A percentile compares a stretch with the other conserved stretches of the same genome.
Conservation (phyloP, 2,797 vertebrate species). For the Trichosurus vulpecula region DNA sequence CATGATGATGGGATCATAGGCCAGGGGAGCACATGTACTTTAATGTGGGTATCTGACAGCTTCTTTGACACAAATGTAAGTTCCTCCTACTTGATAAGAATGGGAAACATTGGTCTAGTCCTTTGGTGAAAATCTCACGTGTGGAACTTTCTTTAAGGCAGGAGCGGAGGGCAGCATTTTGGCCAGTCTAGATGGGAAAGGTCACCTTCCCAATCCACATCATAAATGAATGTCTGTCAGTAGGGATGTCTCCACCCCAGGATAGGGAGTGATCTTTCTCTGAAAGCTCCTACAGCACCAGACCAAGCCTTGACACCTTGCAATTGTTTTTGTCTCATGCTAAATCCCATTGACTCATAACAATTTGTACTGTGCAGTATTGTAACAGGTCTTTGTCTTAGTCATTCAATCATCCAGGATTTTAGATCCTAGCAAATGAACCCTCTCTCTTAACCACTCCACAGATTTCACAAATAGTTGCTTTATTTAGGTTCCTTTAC, state of each 20-base stretch:
- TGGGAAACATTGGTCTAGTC: not conserved
- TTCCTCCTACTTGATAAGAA: not conserved
- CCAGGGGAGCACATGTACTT: not conserved
- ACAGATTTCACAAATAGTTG: slow-evolving; percentile 69
- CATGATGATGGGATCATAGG: not conserved
- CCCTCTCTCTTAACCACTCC: slow-evolving; percentile 72
- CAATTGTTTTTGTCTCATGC: slow-evolving; percentile 56
- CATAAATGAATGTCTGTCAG: not conserved
- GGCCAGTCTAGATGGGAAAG: not conserved
- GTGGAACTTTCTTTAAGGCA: not conserved
- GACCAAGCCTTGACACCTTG: slow-evolving; percentile 64
- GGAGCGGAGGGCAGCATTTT: not conserved
- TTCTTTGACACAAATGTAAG: not conserved
- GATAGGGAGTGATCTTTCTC: not conserved
- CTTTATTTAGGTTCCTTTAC: not conserved
- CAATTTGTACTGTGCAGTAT: slow-evolving; percentile 38
- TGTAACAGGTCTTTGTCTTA: slow-evolving; percentile 63
- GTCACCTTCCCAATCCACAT: not conserved
- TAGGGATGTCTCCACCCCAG: not conserved
- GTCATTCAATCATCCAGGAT: slow-evolving; percentile 72
- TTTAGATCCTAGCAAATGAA: slow-evolving; percentile 68
- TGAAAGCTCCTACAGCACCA: not conserved
- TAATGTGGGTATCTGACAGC: not conserved
- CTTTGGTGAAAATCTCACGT: not conserved
- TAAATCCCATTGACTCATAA: slow-evolving; percentile 41